Evolutionary conservation across 2,888 invertebrate species (phyloP), one percentile per base, ranked within the genome.

Genomic region (Taphrorychus bicolor): DNA sequence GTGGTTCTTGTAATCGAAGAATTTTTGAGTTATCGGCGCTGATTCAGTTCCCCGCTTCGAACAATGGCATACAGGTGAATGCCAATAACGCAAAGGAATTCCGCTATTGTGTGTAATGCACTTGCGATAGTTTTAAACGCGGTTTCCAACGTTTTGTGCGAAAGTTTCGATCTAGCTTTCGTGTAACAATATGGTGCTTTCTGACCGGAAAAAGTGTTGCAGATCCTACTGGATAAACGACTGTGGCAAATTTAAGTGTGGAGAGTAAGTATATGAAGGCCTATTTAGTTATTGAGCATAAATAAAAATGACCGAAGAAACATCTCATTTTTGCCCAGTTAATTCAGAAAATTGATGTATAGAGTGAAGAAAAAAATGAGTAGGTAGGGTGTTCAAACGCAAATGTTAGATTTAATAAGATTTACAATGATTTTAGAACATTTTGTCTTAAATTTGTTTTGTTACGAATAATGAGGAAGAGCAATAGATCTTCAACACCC

Each of bases 201-300:
- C 66, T 4, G 66, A 66, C 23, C 11, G 56, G 18, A 66, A 56
- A 17, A 60, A 66, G 41, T 59, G 66, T 48, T 59, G 59, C 11
- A 66, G 51, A 51, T 66, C 60, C n/a, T 66, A 66, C 56, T 59
- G 66, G 14, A 66, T 66, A 18, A 32, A 32, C 32, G 32, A 32
- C 11, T 32, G 32, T 32, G 32, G 32, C 32, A 32, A 59, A 52
- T 59, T 52, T 45, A 21, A 32, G 32, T 32, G 32, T 11, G 32
- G 32, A 32, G 32, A 32, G 32, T 32, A 32, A 32, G 52, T 16
- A 40, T 4, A n/a, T n/a, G n/a, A n/a, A n/a, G n/a, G n/a, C n/a
- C n/a, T n/a, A 2, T 11, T 45, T 45, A 17, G 14, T 14, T 11
- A 11, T 16, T 14, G 14, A 14, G 17, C 14, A 45, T 3, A 14